Percentiles rank a stretch among this genome's conserved stretches.
Conservation (phyloP, 2,113 vertebrate genomes). For the Esox niger region DNA sequence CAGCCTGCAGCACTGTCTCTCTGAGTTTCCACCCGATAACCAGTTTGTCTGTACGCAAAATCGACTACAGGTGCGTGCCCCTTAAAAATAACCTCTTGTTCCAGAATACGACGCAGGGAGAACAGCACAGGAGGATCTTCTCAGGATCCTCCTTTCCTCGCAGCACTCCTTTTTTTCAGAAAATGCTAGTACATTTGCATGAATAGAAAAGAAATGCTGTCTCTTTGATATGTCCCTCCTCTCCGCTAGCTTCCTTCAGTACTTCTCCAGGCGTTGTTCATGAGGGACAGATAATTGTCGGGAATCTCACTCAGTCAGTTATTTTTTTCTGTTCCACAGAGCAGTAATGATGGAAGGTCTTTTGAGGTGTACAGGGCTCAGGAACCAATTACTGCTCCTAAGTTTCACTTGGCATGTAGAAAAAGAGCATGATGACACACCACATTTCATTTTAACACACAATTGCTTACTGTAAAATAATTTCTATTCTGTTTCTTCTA, state of each 20-base stretch:
- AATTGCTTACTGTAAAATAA: slow-evolving; percentile 30
- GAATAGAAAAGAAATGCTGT: slow-evolving; percentile 37
- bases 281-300: slow-evolving; percentile 58
- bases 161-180: slow-evolving; percentile 14
- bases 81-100: slow-evolving; percentile 40
- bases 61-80: slow-evolving; percentile 36
- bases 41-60: slow-evolving; percentile 30
- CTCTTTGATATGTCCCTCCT: slow-evolving; percentile 52
- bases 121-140: slow-evolving; percentile 9
- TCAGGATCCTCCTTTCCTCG: background rate
- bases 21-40: background rate
- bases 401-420: slow-evolving; percentile 35
- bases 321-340: slow-evolving; percentile 34
- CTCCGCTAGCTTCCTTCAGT: slow-evolving; percentile 27
- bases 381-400: slow-evolving; percentile 52
- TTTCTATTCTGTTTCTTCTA: slow-evolving; percentile 19
- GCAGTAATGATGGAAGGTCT: slow-evolving; percentile 53
- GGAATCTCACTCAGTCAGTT: slow-evolving; percentile 50
- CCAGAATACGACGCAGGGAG: slow-evolving; percentile 26
- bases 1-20: background rate
- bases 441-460: slow-evolving; percentile 37
- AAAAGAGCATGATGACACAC: slow-evolving; percentile 24
- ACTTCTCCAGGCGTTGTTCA: slow-evolving; percentile 36
- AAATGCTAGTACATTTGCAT: slow-evolving; percentile 47
- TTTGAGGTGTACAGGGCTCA: slow-evolving; percentile 53